Base-by-base conservation (phyloP, 2,797 vertebrate species). In the Distichodus sexfasciatus region DNA sequence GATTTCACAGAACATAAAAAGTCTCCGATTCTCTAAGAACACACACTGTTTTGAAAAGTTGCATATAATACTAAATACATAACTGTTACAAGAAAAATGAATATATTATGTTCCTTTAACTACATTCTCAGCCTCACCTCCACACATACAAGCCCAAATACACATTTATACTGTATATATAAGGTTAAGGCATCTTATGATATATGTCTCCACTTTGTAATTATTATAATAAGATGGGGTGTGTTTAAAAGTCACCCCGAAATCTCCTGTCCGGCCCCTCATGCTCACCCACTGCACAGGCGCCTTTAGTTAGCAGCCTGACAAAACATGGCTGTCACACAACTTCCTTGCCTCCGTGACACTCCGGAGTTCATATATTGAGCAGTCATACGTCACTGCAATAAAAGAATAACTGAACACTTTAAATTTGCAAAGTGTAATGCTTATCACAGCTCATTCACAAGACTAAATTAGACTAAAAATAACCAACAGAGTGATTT, bases 271-370 rank as follows among this genome's bases (percentile, higher is more conserved):
- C 40, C 57, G 47, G 29, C 36, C 58, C 29, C 58, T 71, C 63
- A 63, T 54, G 63, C 43, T 33, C 46, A 48, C 59, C 60, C 65
- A 40, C 40, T 40, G 35, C n/a, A 33, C 68, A 66, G 63, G 51
- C 63, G 38, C 48, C 31, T 41, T 50, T 28, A 35, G 59, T 74
- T 74, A 61, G 61, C 64, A 29, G 57, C 15, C 62, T 50, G 70
- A 61, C 58, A 61, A 67, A 67, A 73, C 71, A 62, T 64, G 47
- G 23, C n/a, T 53, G 55, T 66, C 55, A 60, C 71, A 67, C 48
- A 54, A 47, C 54, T 44, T 28, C 63, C 63, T 36, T 28, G 46
- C 35, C 47, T 51, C 21, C 35, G 35, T 43, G 66, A 71, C 55
- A 71, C 11, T 19, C 21, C 33, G 19, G 12, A 24, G 35, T 61